Percentiles rank a stretch among this genome's conserved stretches.
These are phyloP conservation scores for Bubalus kerabau DNA, from an alignment of 2,113 vertebrate species.

Conservation along the genomic window DNA sequence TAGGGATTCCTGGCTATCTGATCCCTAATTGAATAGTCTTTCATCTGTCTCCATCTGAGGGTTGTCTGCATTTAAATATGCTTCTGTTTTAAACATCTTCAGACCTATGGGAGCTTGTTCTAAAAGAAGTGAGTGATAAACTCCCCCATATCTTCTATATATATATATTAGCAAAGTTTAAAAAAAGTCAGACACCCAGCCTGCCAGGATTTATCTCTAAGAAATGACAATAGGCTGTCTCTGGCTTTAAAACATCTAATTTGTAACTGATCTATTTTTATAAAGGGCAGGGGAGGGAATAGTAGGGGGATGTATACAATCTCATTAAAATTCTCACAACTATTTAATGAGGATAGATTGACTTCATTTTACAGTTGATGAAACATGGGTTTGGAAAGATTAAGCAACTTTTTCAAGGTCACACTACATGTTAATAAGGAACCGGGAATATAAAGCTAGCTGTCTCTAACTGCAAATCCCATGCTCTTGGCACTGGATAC, in stretches of 20 bases:
- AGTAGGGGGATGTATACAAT: neutral
- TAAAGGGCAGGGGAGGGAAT: constrained; percentile 4
- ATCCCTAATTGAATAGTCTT: neutral
- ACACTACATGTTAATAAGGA: neutral
- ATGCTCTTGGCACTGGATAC: neutral
- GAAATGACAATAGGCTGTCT: constrained; percentile 56
- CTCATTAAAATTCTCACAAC: constrained; percentile 46
- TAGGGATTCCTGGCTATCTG: neutral
- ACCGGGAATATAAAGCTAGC: neutral
- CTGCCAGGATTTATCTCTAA: constrained; percentile 37
- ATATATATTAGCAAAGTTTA: neutral
- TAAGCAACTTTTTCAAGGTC: constrained; percentile 49
- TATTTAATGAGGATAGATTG: constrained; percentile 46
- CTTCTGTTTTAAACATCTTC: constrained; percentile 43
- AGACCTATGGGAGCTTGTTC: constrained; percentile 45
- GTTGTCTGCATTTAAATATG: constrained; percentile 17
- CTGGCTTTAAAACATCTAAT: constrained; percentile 42
- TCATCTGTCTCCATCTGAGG: neutral
- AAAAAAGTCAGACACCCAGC: neutral
- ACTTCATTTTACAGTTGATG: constrained; percentile 38
- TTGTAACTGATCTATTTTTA: constrained; percentile 53
- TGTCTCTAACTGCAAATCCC: neutral
- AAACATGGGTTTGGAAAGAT: constrained; percentile 23
- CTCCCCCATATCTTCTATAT: constrained; percentile 1
- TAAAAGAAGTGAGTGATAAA: constrained; percentile 43